phyloP scores from a whole-genome alignment of 2,888 invertebrate genomes.

The Microplitis deprimator region DNA sequence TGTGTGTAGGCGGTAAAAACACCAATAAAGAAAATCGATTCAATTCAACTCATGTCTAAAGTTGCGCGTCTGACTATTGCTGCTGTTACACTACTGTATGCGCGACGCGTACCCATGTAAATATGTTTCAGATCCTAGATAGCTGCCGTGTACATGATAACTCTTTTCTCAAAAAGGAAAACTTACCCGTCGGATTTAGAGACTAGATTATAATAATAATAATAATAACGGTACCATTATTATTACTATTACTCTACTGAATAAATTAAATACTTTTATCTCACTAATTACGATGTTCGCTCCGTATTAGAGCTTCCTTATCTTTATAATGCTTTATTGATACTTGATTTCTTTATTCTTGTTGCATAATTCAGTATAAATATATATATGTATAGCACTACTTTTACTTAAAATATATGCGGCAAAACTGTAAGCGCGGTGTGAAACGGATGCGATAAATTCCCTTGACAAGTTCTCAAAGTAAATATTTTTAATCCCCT shows the following conservation, averaged over 20 bases:
- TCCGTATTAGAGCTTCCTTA: not conserved
- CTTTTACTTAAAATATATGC: too few relatives aligned
- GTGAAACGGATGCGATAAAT: too few relatives aligned
- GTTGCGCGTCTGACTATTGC: not conserved
- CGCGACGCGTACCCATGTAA: not conserved
- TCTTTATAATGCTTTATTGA: not conserved
- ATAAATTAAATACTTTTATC: not conserved
- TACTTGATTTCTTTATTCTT: not conserved
- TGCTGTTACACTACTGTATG: not conserved
- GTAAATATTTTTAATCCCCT: not conserved
- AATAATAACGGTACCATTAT: not conserved
- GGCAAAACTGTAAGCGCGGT: too few relatives aligned
- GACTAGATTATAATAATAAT: not conserved
- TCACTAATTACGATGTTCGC: not conserved
- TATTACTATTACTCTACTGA: not conserved
- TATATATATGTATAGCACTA: too few relatives aligned
- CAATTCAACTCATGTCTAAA: slow-evolving; percentile 1
- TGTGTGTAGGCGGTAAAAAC: not conserved
- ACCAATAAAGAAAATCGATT: slow-evolving; percentile 1
- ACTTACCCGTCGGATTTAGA: not conserved
- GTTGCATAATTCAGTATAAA: not conserved
- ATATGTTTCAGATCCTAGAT: not conserved
- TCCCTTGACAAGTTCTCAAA: not conserved
- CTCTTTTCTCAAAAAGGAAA: not conserved
- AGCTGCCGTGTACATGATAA: not conserved